Evolutionary conservation across 2,797 vertebrate species (phyloP), one percentile per base, ranked within the genome.

Genomic region (Mycteria americana): DNA sequence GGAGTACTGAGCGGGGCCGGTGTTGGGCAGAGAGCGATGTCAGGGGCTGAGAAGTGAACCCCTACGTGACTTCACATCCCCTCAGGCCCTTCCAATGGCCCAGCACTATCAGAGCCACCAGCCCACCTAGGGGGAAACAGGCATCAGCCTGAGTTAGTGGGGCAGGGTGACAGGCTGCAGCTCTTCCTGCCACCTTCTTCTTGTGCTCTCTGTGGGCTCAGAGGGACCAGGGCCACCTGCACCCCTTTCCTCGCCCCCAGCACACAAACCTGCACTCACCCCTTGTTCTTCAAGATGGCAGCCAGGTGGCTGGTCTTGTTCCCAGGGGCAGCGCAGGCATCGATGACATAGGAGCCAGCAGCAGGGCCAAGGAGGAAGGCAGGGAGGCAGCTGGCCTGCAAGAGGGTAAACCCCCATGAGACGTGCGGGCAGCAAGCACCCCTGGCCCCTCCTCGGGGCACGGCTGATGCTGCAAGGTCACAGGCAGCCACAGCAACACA

Each of bases 231-330:
- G 37, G 24, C 43, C 43, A 60, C 56, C 13, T 31, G 19, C 13
- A 11, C 4, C 10, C 3, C 28, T 17, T 46, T 30, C 62, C n/a
- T 35, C 25, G 18, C 65, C 2, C 7, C 18, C 41, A 21, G 18
- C 46, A 37, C 23, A 19, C 21, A 46, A 18, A 41, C 25, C 54
- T 18, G 6, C 37, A 62, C 98, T 97, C 89, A 99, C 99, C 99
- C 99, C 88, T 98, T 99, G 98, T 99, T 99, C 69, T 98, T 97
- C 97, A 99, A 98, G 83, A 99, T 95, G 91, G 99, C 99, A 27
- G 99, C 99, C 89, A 99, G 95, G 75, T 99, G 99, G 87, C 99
- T 99, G 88, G 99, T 99, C 97, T 99, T 99, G 97, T 99, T 99
- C 18, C 99, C 99, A 0, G 99, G 99, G 24, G 99, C 99, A 5